A percentile compares a stretch with the other conserved stretches of the same genome.
Conservation (phyloP, 2,888 invertebrate genomes). For the Eupithecia tripunctaria region DNA sequence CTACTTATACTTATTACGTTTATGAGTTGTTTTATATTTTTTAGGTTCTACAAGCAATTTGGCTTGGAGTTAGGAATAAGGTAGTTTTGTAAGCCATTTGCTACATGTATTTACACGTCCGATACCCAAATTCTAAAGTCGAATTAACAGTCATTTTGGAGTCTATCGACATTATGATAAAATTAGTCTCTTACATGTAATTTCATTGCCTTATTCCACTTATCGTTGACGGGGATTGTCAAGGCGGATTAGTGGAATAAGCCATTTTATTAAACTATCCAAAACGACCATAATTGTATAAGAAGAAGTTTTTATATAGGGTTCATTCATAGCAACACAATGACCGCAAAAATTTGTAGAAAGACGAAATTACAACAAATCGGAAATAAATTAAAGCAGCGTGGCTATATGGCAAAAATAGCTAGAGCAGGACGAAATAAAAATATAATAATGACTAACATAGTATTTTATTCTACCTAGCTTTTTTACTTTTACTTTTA, state of each 20-base stretch:
- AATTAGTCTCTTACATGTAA: too few relatives aligned
- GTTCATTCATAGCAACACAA: background rate
- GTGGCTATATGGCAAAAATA: background rate
- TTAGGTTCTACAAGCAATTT: background rate
- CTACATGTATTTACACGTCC: too few relatives aligned
- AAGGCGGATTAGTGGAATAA: too few relatives aligned
- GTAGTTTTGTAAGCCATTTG: too few relatives aligned
- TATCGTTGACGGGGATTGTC: too few relatives aligned
- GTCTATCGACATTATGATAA: background rate
- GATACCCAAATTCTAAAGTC: background rate
- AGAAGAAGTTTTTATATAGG: background rate
- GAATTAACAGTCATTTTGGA: background rate
- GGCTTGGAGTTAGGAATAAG: background rate
- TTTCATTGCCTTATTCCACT: too few relatives aligned
- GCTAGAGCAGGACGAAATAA: background rate
- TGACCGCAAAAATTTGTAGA: background rate
- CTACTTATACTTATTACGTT: too few relatives aligned
- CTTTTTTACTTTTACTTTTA: too few relatives aligned
- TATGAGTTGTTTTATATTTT: background rate
- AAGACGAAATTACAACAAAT: background rate
- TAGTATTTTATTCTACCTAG: background rate
- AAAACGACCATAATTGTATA: background rate
- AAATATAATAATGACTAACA: background rate
- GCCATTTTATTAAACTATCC: too few relatives aligned
- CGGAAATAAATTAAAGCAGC: too few relatives aligned